Percentiles rank a stretch among this genome's conserved stretches.
phyloP scores from a whole-genome alignment of 2,888 invertebrate species.

The Exocentrus adspersus region DNA sequence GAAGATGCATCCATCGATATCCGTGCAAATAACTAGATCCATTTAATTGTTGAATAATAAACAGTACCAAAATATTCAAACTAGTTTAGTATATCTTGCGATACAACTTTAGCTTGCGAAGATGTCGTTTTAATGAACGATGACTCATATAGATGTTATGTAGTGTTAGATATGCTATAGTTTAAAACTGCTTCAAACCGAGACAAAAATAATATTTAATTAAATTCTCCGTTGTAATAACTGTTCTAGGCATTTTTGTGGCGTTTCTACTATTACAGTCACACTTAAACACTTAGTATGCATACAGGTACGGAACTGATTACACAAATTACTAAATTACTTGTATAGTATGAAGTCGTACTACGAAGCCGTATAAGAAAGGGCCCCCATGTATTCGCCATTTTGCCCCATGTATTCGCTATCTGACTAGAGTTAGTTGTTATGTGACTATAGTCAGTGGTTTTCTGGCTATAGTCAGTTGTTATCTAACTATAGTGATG shows the following conservation, averaged over 20 bases:
- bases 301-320: too few relatives aligned
- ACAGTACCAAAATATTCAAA: background rate
- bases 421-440: background rate
- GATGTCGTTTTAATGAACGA: slow-evolving; percentile 1
- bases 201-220: background rate
- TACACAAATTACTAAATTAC: too few relatives aligned
- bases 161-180: background rate
- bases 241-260: too few relatives aligned
- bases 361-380: too few relatives aligned
- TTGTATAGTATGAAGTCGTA: too few relatives aligned
- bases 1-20: slow-evolving; percentile 7
- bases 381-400: too few relatives aligned
- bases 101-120: background rate
- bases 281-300: too few relatives aligned
- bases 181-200: slow-evolving; percentile 1
- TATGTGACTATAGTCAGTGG: background rate
- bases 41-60: background rate
- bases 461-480: background rate
- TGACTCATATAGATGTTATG: background rate
- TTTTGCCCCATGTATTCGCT: background rate
- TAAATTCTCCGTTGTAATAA: background rate
- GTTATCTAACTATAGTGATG: background rate
- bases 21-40: background rate
- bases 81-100: background rate
- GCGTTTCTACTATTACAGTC: too few relatives aligned